Conservation (phyloP, 2,113 vertebrate species). For the Atractosteus spatula region DNA sequence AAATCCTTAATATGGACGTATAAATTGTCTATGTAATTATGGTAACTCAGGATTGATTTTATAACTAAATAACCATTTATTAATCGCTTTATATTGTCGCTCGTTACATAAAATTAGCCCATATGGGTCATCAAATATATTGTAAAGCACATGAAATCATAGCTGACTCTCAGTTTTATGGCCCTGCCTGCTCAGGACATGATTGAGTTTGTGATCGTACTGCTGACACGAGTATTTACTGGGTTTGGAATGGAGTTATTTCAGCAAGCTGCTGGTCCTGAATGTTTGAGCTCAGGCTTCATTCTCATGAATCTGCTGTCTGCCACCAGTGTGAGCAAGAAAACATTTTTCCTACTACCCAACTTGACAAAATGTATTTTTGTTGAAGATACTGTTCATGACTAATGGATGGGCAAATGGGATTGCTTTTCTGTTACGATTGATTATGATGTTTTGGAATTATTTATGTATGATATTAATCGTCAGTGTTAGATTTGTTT, state of each 20-base stretch:
- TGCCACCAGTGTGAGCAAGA: background rate
- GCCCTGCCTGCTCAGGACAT: conserved; percentile 24
- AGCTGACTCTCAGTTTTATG: conserved; percentile 44
- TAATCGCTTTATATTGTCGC: conserved; percentile 49
- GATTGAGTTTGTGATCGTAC: conserved; percentile 36
- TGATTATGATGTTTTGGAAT: no score
- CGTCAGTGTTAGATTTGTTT: no score
- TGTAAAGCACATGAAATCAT: conserved; percentile 41
- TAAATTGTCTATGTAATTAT: conserved; percentile 33
- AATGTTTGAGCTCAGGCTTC: conserved; percentile 6
- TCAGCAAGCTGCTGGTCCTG: background rate
- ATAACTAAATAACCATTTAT: conserved; percentile 39
- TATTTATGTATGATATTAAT: no score
- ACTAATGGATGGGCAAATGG: no score
- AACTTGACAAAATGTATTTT: no score
- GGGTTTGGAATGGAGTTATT: conserved; percentile 1
- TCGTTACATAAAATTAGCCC: conserved; percentile 40
- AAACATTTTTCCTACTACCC: no score
- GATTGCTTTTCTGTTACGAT: no score
- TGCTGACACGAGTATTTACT: conserved; percentile 13
- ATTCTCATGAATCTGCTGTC: background rate
- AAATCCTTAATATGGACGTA: conserved; percentile 12
- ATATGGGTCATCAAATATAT: conserved; percentile 49
- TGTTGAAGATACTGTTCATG: no score
- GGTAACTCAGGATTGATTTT: conserved; percentile 25